Base-by-base conservation (phyloP, 2,113 vertebrate species). In the Loxodonta africana region DNA sequence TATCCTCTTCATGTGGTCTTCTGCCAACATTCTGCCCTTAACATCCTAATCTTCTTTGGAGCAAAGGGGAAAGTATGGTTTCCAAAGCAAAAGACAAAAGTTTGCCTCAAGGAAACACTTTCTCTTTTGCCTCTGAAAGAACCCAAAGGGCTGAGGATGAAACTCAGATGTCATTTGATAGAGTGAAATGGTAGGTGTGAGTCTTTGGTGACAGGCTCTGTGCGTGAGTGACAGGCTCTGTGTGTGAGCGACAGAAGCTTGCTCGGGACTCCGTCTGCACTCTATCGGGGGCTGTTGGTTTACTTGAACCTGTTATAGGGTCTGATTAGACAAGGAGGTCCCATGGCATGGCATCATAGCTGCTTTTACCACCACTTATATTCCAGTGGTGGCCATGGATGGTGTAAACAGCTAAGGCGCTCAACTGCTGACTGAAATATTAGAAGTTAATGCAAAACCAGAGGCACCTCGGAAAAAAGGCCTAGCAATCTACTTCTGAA, bases 51-150 rank as follows among this genome's bases (percentile, higher is more conserved):
- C 97, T 87, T 81, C 96, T 98, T 88, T 94, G 92, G 95, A 97
- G 97, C 93, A 87, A 89, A 97, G 84, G 87, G 93, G 90, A 83
- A 88, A 60, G 84, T 57, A 44, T 8, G 69, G 33, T 91, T 96
- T 96, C 93, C 90, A 87, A 88, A 93, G 94, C 73, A 12, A 88
- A 89, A 97, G 96, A 97, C 92, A 44, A 62, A 96, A 97, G 95
- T 97, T 97, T 90, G 96, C 96, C 97, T 96, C 44, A 10, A 96
- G 96, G 94, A 97, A 97, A 62, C 48, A 8, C 92, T 98, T 96
- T 85, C 76, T 73, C 2, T 93, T 85, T 81, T 41, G 60, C 90
- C 95, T 96, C 90, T 96, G 95, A 97, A 92, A 83, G 41, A 76
- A 2, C 76, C 81, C 92, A 83, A 51, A 95, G 84, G 84, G 76